Evolutionary conservation across 2,113 vertebrate species (phyloP).

Genomic region (Psilopogon haemacephalus): DNA sequence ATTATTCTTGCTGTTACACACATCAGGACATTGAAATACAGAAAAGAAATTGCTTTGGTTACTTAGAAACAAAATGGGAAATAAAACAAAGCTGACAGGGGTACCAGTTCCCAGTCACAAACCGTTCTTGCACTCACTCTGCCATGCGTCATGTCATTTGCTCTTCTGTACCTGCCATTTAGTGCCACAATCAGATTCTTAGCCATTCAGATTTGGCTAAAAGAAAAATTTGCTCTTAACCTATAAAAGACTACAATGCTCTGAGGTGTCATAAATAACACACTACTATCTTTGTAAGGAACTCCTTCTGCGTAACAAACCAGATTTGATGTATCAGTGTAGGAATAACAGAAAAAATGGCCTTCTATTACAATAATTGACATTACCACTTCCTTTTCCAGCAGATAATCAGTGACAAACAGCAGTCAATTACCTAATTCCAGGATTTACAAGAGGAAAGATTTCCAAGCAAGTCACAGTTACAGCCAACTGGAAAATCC

Average conservation of each 20-base stretch:
- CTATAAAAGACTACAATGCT: background rate
- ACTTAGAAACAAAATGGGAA: background rate
- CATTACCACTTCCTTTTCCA: background rate
- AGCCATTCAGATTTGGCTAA: background rate
- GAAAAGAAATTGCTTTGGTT: background rate
- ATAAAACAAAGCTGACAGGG: background rate
- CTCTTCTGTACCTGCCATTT: background rate
- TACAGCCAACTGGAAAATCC: background rate
- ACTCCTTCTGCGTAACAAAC: background rate
- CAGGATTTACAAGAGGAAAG: background rate
- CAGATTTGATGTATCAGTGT: background rate
- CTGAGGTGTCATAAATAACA: background rate
- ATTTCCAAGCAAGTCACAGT: background rate
- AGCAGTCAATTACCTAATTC: background rate
- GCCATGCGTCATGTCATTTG: background rate
- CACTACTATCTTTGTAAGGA: background rate
- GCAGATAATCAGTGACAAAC: background rate
- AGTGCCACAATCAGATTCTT: background rate
- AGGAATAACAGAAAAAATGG: background rate
- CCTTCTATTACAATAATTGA: background rate
- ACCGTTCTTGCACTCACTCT: background rate
- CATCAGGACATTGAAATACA: background rate
- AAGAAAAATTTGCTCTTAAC: background rate
- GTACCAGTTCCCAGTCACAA: background rate
- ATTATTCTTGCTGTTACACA: background rate